phyloP scores from a whole-genome alignment of 2,113 vertebrate species.

The Sphaerodactylus townsendi region DNA sequence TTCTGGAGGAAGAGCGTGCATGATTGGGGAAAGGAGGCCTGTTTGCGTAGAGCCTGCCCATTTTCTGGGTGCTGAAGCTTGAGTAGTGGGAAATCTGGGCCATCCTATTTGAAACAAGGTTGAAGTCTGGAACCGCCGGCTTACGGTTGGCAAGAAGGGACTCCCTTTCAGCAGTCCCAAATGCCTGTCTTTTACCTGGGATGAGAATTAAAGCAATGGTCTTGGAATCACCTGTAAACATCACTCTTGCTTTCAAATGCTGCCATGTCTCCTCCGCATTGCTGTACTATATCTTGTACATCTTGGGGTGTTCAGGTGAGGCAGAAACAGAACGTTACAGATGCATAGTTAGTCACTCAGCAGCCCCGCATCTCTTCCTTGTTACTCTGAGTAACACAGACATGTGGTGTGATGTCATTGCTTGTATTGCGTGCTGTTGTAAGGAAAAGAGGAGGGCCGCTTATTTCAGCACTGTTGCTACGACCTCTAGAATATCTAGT shows the following conservation, averaged over 20 bases:
- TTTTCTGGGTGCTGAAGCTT: background rate
- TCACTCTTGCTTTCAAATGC: background rate
- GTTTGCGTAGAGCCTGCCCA: background rate
- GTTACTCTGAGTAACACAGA: background rate
- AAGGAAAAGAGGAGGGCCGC: background rate
- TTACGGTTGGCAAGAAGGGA: background rate
- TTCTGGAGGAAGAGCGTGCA: background rate
- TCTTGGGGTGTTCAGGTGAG: background rate
- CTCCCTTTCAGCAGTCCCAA: background rate
- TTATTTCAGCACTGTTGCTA: background rate
- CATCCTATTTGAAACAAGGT: background rate
- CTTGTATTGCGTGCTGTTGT: background rate
- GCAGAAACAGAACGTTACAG: background rate
- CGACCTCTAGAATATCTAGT: background rate
- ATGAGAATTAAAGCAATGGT: background rate
- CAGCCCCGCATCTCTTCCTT: background rate
- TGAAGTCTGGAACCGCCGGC: background rate
- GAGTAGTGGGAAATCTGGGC: background rate
- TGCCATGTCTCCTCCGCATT: background rate
- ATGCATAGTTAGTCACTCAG: background rate
- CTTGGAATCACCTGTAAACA: background rate
- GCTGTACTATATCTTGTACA: background rate
- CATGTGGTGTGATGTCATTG: background rate
- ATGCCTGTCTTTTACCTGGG: background rate
- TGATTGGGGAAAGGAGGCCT: background rate